phyloP scores from a whole-genome alignment of 2,113 vertebrate species.

The Rhadina sibilatrix region DNA sequence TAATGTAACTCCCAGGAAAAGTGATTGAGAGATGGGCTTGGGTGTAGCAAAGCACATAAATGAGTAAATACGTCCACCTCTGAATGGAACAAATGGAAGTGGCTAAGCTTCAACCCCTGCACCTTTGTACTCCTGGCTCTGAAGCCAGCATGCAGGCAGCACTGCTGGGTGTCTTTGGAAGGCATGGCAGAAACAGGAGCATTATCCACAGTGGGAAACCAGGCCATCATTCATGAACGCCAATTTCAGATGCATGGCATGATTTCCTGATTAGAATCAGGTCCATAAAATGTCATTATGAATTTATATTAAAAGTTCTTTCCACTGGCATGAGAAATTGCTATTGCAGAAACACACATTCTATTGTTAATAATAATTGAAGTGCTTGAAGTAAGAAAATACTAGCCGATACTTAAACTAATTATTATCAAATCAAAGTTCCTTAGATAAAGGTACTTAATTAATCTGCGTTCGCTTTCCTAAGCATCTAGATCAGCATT shows the following conservation, averaged over 20 bases:
- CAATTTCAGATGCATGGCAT: background rate
- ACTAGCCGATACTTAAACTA: slow-evolving; percentile 38
- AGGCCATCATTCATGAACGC: background rate
- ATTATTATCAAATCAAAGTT: slow-evolving; percentile 57
- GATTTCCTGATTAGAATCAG: slow-evolving; percentile 7
- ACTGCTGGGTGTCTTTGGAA: background rate
- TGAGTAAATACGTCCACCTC: background rate
- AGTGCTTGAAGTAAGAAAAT: slow-evolving; percentile 49
- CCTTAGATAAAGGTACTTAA: slow-evolving; percentile 55
- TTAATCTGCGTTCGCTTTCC: slow-evolving; percentile 50
- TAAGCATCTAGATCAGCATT: slow-evolving; percentile 44
- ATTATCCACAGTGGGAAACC: background rate
- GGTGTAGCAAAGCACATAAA: background rate
- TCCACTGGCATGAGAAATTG: slow-evolving; percentile 20
- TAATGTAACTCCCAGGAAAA: background rate
- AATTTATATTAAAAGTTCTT: slow-evolving; percentile 45
- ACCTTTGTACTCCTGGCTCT: background rate
- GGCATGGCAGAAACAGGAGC: background rate
- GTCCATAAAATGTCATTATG: slow-evolving; percentile 13
- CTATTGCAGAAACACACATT: background rate
- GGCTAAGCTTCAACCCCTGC: background rate
- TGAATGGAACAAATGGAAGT: background rate
- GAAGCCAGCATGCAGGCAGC: background rate
- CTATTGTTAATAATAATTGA: slow-evolving; percentile 28
- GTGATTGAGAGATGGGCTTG: background rate